phyloP scores from a whole-genome alignment of 1,140 invertebrate genomes.

The Leptinotarsa lineolata region DNA sequence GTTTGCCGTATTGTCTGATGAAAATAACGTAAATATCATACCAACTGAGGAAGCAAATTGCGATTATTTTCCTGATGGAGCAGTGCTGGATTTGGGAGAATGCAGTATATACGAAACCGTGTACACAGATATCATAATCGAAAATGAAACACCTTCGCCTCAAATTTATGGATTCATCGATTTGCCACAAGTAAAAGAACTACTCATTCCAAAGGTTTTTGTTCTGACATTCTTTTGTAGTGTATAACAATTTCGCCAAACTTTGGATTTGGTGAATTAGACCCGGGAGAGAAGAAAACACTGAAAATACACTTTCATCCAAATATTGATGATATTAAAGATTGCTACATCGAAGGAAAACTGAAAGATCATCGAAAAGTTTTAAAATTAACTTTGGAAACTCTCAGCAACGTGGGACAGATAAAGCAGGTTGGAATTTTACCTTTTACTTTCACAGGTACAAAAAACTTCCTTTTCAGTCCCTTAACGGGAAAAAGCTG shows the following conservation, averaged over 20 bases:
- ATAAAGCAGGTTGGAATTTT: constrained; percentile 33
- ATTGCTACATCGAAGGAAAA: not conserved
- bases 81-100: constrained; percentile 39
- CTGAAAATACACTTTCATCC: constrained; percentile 38
- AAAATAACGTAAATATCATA: constrained; percentile 35
- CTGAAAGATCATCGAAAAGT: constrained; percentile 6
- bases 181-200: constrained; percentile 40
- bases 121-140: constrained; percentile 35
- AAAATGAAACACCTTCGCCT: constrained; percentile 35
- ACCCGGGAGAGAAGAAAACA: constrained; percentile 34
- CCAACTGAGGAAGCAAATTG: constrained; percentile 5
- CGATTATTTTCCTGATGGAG: constrained; percentile 27
- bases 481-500: constrained; percentile 29
- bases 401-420: constrained; percentile 37
- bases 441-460: not conserved
- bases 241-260: constrained; percentile 41
- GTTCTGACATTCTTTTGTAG: constrained; percentile 25
- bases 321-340: constrained; percentile 14
- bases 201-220: not conserved
- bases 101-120: constrained; percentile 44
- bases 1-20: constrained; percentile 40
- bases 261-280: constrained; percentile 43
- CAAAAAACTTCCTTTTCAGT: constrained; percentile 13
- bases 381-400: constrained; percentile 36
- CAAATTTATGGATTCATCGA: constrained; percentile 45